Percentiles rank a stretch among this genome's conserved stretches.
Conservation (phyloP, 2,113 vertebrate species). For the Machaerirhynchus nigripectus region DNA sequence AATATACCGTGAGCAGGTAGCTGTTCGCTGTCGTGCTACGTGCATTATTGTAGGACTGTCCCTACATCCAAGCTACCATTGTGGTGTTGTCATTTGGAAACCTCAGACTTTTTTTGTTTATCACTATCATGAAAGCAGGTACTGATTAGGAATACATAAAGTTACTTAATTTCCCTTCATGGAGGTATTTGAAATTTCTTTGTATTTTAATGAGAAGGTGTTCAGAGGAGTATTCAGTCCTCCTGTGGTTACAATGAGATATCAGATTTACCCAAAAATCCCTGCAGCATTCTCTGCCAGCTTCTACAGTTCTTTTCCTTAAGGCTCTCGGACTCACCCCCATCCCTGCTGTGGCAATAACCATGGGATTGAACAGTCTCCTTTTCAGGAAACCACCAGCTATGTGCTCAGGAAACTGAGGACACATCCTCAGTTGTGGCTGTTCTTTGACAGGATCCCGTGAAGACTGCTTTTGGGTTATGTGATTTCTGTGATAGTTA, state of each 20-base stretch:
- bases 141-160: background rate
- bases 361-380: background rate
- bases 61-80: background rate
- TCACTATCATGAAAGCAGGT: background rate
- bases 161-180: background rate
- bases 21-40: accelerated
- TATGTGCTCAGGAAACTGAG: background rate
- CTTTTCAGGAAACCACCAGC: background rate
- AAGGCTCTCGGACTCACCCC: accelerated
- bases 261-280: background rate
- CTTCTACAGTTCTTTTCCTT: background rate
- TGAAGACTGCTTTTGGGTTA: background rate
- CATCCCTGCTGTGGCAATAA: background rate
- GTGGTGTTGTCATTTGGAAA: background rate
- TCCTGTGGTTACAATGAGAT: background rate
- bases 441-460: background rate
- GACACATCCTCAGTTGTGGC: background rate
- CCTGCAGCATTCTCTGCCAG: background rate
- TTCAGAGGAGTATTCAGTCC: background rate
- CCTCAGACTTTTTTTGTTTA: background rate
- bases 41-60: background rate
- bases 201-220: background rate
- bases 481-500: background rate
- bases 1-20: background rate
- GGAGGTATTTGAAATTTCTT: background rate